These are phyloP conservation scores for Daubentonia madagascariensis DNA, from an alignment of 2,113 vertebrate species.

Conservation along the genomic window DNA sequence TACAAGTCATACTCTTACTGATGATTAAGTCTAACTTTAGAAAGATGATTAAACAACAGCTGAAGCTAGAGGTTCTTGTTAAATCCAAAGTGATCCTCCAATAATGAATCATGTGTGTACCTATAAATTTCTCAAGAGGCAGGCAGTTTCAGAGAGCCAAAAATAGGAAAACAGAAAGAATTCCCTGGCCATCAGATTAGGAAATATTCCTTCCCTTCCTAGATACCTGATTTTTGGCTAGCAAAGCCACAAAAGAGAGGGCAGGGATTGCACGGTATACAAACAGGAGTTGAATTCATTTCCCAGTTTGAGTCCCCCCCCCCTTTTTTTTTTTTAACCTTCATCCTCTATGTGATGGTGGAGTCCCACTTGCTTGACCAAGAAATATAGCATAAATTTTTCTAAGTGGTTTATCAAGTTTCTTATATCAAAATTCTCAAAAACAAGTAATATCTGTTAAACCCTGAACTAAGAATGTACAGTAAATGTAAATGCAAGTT, in stretches of 20 bases:
- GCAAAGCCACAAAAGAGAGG: not conserved
- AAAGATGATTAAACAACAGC: not conserved
- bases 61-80: not conserved
- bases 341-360: too few relatives aligned
- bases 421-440: not conserved
- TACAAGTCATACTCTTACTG: not conserved
- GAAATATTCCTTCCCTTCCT: not conserved
- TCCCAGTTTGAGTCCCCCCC: not conserved
- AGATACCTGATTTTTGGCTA: not conserved
- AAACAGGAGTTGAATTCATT: not conserved
- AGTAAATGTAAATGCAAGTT: not conserved
- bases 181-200: not conserved
- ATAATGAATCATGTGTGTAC: not conserved
- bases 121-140: not conserved
- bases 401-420: not conserved
- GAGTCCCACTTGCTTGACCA: not conserved
- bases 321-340: too few relatives aligned
- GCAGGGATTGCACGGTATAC: not conserved
- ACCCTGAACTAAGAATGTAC: not conserved
- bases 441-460: not conserved
- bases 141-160: not conserved
- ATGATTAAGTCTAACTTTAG: not conserved
- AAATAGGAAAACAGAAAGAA: not conserved
- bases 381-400: not conserved
- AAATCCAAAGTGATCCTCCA: conserved; percentile 23